Percentiles rank a stretch among this genome's conserved stretches.
Conservation (phyloP, 2,888 invertebrate species). For the Eumacrocentrus americanus region DNA sequence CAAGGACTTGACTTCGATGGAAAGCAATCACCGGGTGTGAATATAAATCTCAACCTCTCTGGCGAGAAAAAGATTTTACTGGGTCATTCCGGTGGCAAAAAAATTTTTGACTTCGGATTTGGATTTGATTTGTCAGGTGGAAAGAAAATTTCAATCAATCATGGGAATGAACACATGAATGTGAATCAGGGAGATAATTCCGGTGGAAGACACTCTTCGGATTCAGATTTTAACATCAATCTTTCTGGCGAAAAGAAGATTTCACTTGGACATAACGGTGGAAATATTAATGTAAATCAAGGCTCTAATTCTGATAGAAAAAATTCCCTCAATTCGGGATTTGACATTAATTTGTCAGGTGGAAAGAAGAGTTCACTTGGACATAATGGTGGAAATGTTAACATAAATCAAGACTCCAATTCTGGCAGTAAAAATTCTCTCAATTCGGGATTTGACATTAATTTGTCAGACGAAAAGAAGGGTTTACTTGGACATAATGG, state of each 20-base stretch:
- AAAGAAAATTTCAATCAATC: too few species aligned
- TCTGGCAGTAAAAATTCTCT: not conserved
- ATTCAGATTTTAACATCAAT: not conserved
- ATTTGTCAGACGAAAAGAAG: not conserved
- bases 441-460: not conserved
- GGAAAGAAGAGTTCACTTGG: not conserved
- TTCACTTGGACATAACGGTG: not conserved
- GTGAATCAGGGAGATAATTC: not conserved
- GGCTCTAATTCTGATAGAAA: not conserved
- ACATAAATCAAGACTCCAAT: not conserved
- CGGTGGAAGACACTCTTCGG: not conserved
- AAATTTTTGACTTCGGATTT: not conserved
- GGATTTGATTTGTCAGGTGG: too few species aligned
- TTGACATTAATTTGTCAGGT: not conserved
- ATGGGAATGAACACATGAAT: not conserved
- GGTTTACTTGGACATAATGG: too few species aligned
- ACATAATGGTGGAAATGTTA: not conserved
- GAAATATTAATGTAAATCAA: not conserved
- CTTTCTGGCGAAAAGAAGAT: not conserved
- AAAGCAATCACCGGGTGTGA: not conserved
- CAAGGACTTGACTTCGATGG: not conserved
- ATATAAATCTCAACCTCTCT: not conserved
- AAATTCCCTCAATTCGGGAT: not conserved
- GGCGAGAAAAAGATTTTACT: not conserved
- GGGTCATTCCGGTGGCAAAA: not conserved